Base-by-base conservation (phyloP, 2,797 vertebrate species). In the Florisuga fusca region DNA sequence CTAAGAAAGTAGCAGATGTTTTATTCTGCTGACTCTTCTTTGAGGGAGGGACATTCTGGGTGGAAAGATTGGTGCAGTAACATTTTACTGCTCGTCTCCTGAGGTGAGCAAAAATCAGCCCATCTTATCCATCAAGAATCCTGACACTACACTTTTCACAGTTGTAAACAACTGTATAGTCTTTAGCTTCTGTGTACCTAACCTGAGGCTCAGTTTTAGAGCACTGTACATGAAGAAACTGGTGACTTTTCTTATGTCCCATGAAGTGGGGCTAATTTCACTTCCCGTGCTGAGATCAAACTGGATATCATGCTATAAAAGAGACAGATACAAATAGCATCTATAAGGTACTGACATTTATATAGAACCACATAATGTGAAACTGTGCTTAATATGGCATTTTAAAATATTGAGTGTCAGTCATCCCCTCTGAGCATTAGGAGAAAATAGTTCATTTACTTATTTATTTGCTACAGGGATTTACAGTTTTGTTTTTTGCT, bases 21-120 rank as follows among this genome's bases (percentile, higher is more conserved):
- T 92, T 74, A 67, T 78, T 92, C 50, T 95, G 66, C 80, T 87
- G 80, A 84, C 34, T 62, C 26, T 46, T 63, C 59, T 85, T 27
- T 61, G 36, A 62, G 18, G 27, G 22, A 84, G 80, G 31, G 50
- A 23, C 41, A 72, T 86, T 90, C 50, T 78, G 31, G 45, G 14
- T 79, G 62, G 71, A 90, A 45, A 75, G 62, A 62, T 54, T 62
- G 51, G 16, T 75, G 33, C 31, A 72, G 25, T 81, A 64, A 90
- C 36, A 27, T 89, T 90, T 84, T 61, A 66, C 71, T 87, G 41
- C n/a, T 79, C 15, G 22, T 69, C 19, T 76, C 78, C 51, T 57
- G 46, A 78, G 9, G 13, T 54, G 33, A 84, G 38, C 26, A 86
- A 90, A 82, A 68, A 38, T 36, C 25, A 81, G 12, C 13, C 13